Evolutionary conservation across 2,888 invertebrate genomes (phyloP).

Genomic region (Petrolisthes cinctipes): DNA sequence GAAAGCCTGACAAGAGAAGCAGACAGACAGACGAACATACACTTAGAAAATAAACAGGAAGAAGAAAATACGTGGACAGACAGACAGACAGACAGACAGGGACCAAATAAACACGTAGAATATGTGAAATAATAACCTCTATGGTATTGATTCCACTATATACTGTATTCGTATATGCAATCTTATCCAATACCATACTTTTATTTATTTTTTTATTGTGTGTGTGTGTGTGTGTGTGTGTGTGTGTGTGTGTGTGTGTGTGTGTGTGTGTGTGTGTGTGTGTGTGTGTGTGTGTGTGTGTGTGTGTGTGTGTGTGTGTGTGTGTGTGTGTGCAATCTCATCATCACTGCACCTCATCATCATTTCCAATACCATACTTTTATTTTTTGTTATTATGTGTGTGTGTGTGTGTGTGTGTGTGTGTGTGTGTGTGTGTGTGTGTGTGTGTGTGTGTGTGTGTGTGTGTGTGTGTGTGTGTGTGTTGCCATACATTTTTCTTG

Average conservation of each 20-base stretch:
- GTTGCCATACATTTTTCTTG: neutral
- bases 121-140: no score
- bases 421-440: neutral
- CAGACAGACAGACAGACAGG: neutral
- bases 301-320: neutral
- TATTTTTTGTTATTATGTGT: no score
- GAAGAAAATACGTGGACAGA: neutral
- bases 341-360: no score
- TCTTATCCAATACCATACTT: neutral
- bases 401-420: neutral
- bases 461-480: no score
- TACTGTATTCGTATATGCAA: neutral
- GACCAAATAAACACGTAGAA: neutral
- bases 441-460: neutral
- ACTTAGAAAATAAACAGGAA: no score
- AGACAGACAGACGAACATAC: no score
- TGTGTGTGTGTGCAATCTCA: no score
- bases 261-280: slow-evolving; percentile 23
- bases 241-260: slow-evolving; percentile 27
- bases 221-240: slow-evolving; percentile 31
- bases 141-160: neutral
- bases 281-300: neutral
- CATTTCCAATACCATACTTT: no score
- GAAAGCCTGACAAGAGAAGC: neutral
- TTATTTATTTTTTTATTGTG: neutral